These are phyloP conservation scores for Ahaetulla prasina DNA, from an alignment of 2,113 vertebrate species.

Conservation along the genomic window DNA sequence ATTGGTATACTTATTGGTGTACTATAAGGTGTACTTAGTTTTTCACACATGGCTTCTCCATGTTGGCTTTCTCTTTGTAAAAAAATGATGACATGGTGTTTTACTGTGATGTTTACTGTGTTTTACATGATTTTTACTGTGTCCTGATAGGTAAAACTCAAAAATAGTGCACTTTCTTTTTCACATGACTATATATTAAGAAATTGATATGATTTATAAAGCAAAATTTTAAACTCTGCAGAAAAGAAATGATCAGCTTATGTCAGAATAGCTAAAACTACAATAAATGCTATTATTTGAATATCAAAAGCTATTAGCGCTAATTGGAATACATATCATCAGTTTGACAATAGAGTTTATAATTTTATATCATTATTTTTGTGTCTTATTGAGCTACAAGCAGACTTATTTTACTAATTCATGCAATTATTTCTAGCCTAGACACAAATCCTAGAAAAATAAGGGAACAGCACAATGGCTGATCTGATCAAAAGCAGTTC, in stretches of 20 bases:
- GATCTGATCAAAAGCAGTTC: constrained; percentile 15
- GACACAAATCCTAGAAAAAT: constrained; percentile 7
- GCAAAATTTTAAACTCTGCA: not conserved
- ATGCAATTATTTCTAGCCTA: not conserved
- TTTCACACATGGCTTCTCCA: too few relatives aligned
- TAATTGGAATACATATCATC: constrained; percentile 34
- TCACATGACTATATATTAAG: not conserved
- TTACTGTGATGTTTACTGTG: too few relatives aligned
- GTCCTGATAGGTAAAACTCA: too few relatives aligned
- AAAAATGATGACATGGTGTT: too few relatives aligned
- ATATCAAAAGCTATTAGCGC: not conserved
- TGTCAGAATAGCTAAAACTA: not conserved
- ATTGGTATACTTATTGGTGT: too few relatives aligned
- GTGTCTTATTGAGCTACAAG: not conserved
- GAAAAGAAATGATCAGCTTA: not conserved
- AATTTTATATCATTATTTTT: not conserved
- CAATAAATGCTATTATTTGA: not conserved
- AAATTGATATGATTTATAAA: not conserved
- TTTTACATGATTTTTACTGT: too few relatives aligned
- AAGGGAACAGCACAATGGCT: not conserved
- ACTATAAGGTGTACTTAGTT: too few relatives aligned
- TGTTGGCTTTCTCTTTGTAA: too few relatives aligned
- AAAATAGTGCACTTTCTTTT: too few relatives aligned
- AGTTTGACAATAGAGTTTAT: not conserved
- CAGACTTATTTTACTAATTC: constrained; percentile 19